phyloP scores from a whole-genome alignment of 2,888 invertebrate species.

The Phytoseiulus persimilis region DNA sequence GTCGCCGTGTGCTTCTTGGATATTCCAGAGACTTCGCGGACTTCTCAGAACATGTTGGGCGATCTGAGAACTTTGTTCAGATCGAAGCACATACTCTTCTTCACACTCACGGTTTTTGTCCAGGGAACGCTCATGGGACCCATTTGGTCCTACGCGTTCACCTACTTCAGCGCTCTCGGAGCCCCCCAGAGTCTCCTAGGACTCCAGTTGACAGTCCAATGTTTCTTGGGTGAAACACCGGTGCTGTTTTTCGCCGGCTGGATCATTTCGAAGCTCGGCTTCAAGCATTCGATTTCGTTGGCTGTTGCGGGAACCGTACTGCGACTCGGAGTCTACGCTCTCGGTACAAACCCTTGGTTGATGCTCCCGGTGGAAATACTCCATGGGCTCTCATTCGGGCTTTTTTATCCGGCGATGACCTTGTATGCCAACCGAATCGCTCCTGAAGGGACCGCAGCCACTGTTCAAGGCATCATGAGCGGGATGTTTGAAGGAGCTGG shows the following conservation, averaged over 20 bases:
- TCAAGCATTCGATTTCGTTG: constrained; percentile 48
- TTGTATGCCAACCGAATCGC: constrained; percentile 75
- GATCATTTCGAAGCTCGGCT: constrained; percentile 42
- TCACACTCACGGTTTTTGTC: constrained; percentile 42
- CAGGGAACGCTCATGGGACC: constrained; percentile 45
- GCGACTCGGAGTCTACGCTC: constrained; percentile 48
- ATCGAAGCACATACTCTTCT: constrained; percentile 41
- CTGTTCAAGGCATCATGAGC: constrained; percentile 67
- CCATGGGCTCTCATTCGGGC: constrained; percentile 50
- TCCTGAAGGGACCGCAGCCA: constrained; percentile 58
- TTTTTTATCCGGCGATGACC: constrained; percentile 61
- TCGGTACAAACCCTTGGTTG: constrained; percentile 48
- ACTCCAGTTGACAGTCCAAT: constrained; percentile 56
- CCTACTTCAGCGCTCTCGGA: constrained; percentile 41
- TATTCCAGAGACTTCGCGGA: constrained; percentile 41
- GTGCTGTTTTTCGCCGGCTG: constrained; percentile 67
- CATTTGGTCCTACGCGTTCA: constrained; percentile 45
- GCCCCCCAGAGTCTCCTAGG: constrained; percentile 41
- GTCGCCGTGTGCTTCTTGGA: constrained; percentile 41
- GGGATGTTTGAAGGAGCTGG: constrained; percentile 78
- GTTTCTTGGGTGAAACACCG: constrained; percentile 74
- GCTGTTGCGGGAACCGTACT: constrained; percentile 47
- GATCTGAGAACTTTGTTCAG: constrained; percentile 41
- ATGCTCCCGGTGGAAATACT: constrained; percentile 48
- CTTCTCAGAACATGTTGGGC: constrained; percentile 42